Conservation (phyloP, 2,888 invertebrate genomes). For the Amblyteles armatorius region DNA sequence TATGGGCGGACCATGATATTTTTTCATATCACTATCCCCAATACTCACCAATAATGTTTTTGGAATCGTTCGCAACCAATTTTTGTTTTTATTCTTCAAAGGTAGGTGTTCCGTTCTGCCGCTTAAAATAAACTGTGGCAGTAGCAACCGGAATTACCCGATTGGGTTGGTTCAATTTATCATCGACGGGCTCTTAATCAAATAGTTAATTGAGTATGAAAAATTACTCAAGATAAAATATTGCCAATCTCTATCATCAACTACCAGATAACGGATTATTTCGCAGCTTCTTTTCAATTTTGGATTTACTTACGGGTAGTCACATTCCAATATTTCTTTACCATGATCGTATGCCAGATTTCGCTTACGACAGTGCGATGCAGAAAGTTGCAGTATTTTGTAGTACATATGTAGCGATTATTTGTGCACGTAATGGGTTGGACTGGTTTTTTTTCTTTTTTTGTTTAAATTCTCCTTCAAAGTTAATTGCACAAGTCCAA, state of each 20-base stretch:
- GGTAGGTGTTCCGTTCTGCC: no score
- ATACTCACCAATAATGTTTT: no score
- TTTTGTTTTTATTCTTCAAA: no score
- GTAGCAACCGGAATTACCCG: no score
- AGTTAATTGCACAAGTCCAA: conserved; percentile 36
- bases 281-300: background rate
- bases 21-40: no score
- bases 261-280: background rate
- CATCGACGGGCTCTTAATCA: background rate
- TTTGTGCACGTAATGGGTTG: background rate
- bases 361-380: conserved; percentile 3
- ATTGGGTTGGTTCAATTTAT: background rate
- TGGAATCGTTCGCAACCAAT: no score
- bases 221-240: background rate
- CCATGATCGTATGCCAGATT: background rate
- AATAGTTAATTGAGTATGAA: background rate
- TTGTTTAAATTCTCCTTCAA: background rate
- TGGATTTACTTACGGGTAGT: background rate
- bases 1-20: no score
- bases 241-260: background rate
- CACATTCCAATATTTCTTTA: background rate
- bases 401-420: background rate
- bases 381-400: background rate
- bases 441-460: background rate
- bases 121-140: no score